Evolutionary conservation across 2,888 invertebrate genomes (phyloP), one percentile per base, ranked within the genome.

Genomic region (Polyommatus iphigenia): DNA sequence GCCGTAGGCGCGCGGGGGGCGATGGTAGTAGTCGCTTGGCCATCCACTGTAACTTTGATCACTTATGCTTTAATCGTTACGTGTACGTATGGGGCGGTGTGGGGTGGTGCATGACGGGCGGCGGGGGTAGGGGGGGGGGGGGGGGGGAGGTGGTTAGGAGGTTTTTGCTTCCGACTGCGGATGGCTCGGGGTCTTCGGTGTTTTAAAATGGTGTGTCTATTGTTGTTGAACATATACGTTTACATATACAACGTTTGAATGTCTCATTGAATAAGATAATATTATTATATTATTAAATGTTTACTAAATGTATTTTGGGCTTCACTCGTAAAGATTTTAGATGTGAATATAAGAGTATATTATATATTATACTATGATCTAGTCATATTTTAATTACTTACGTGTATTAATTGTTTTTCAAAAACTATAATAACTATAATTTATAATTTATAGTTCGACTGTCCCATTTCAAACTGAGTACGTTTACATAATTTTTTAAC

Each of bases 1-100:
- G 93, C 92, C 91, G 91, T 90, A 90, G 91, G 87, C 88, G 85
- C 89, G 88, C 88, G 89, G 83, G 91, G 86, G 88, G 71, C 79
- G 79, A 78, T 71, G 79, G 29, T 81, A 78, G 79, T 80, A 79
- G 76, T 79, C 78, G 78, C 77, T 79, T 79, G 76, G 78, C 76
- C 71, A 78, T 79, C 80, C 79, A 80, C 80, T 82, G 78, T 75
- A 75, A 77, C 54, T 78, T 77, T 81, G 71, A 80, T 79, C 85
- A 85, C 83, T 87, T 84, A 88, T 85, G 92, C 92, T 92, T 93
- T 92, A 84, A 88, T 91, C 90, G 91, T 93, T 91, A 89, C 86
- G 88, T 90, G 90, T 92, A 88, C 88, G 90, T 89, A 86, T 81
- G 87, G 89, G 87, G 88, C 54, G 84, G 85, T 88, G 89, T 87